These are phyloP conservation scores for Oncorhynchus clarkii DNA, from an alignment of 2,113 vertebrate genomes.

Conservation along the genomic window DNA sequence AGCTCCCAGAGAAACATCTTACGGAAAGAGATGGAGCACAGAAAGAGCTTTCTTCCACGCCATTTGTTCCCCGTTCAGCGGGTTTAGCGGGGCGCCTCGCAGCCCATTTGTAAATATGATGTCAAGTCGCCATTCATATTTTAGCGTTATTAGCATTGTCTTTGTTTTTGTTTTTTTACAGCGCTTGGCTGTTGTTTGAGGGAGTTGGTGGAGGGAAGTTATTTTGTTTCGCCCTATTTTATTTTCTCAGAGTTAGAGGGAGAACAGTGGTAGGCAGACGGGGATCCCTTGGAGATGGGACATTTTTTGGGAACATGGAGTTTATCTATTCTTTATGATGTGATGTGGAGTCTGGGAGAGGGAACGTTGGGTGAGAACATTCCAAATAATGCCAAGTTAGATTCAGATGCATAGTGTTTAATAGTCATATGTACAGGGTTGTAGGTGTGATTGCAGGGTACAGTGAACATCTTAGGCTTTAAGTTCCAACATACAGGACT, in stretches of 20 bases:
- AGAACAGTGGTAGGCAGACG: conserved; percentile 54
- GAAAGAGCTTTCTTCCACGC: conserved; percentile 69
- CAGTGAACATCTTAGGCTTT: no score
- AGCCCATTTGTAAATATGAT: conserved; percentile 74
- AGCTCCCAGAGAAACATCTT: conserved; percentile 86
- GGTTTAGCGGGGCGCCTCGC: conserved; percentile 74
- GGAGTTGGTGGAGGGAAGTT: conserved; percentile 2
- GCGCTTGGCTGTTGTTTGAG: not conserved
- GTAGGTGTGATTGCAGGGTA: no score
- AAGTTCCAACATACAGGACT: no score
- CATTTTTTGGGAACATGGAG: conserved; percentile 40
- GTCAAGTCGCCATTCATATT: conserved; percentile 71
- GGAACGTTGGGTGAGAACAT: conserved; percentile 70
- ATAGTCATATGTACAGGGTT: no score
- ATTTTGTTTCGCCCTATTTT: conserved; percentile 58
- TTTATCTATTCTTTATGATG: conserved; percentile 77
- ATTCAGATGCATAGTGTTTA: not conserved
- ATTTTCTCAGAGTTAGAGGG: conserved; percentile 62
- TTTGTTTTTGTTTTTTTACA: conserved; percentile 17
- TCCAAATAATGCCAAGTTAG: conserved; percentile 61
- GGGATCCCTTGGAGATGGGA: conserved; percentile 66
- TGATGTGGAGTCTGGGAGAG: conserved; percentile 71
- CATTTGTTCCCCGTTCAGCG: conserved; percentile 68
- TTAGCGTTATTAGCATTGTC: conserved; percentile 69
- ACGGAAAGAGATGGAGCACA: conserved; percentile 78